phyloP scores from a whole-genome alignment of 2,888 invertebrate genomes.

The Catocala nupta region DNA sequence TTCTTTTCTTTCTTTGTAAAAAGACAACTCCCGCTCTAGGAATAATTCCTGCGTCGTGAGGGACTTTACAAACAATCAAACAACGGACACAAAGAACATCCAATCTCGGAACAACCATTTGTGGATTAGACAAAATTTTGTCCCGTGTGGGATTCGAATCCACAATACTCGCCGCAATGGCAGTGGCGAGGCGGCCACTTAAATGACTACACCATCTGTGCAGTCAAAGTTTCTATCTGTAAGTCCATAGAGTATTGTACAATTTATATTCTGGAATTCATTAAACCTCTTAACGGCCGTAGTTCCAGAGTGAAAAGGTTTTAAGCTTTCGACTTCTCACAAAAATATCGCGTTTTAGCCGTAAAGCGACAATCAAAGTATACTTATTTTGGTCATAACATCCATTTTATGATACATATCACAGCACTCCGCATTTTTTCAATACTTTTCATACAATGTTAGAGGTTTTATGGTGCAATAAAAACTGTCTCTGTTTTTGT shows the following conservation, averaged over 20 bases:
- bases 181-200: no score
- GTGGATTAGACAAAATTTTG: no score
- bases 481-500: constrained; percentile 29
- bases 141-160: no score
- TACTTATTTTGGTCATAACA: constrained; percentile 41
- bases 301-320: neutral
- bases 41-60: no score
- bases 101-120: no score
- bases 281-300: neutral
- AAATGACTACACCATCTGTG: no score
- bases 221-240: no score
- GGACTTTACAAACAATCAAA: no score
- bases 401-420: constrained; percentile 44
- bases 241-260: neutral
- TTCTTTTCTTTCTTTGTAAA: no score
- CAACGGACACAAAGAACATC: no score
- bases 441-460: constrained; percentile 36
- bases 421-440: constrained; percentile 31
- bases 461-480: constrained; percentile 34
- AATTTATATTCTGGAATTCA: neutral
- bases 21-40: no score
- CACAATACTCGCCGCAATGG: no score
- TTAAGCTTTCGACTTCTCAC: constrained; percentile 18
- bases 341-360: constrained; percentile 23
- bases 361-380: constrained; percentile 37